Percentiles rank a stretch among this genome's conserved stretches.
Conservation (phyloP, 92 coral and sea anemone genomes). For the Porites rus region DNA sequence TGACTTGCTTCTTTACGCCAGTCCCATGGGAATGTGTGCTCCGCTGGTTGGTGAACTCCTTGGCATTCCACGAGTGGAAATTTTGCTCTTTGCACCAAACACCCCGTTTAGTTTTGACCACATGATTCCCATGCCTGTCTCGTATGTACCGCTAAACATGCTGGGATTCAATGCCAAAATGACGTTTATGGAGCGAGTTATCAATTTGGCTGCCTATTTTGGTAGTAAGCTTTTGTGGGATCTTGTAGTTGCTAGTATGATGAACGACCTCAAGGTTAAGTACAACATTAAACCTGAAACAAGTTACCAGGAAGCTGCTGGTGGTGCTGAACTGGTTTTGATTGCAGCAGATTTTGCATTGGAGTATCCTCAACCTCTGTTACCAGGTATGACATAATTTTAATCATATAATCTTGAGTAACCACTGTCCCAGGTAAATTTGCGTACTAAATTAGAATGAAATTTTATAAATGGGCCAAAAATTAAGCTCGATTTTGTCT, state of each 20-base stretch:
- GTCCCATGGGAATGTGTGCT: slow-evolving; percentile 2
- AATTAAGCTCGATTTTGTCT: too few relatives aligned
- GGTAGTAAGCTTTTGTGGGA: neutral
- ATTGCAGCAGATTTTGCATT: slow-evolving; percentile 53
- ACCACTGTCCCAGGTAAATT: too few relatives aligned
- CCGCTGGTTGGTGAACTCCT: slow-evolving; percentile 52
- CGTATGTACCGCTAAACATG: slow-evolving; percentile 51
- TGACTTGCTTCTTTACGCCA: slow-evolving; percentile 48
- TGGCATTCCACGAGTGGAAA: slow-evolving; percentile 44
- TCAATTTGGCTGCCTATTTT: slow-evolving; percentile 26
- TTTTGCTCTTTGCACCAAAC: slow-evolving; percentile 28
- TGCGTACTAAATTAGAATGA: too few relatives aligned
- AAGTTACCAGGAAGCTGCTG: slow-evolving; percentile 38
- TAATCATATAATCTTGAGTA: neutral
- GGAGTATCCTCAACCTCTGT: slow-evolving; percentile 69
- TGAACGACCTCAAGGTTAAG: slow-evolving; percentile 38
- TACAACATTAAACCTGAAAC: slow-evolving; percentile 66
- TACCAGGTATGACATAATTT: slow-evolving; percentile 59
- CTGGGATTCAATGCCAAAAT: slow-evolving; percentile 50
- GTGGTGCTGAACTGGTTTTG: slow-evolving; percentile 63
- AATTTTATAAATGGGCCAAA: too few relatives aligned
- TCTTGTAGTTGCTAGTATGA: neutral
- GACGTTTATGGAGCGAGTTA: slow-evolving; percentile 57
- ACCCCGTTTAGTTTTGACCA: neutral
- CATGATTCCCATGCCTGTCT: slow-evolving; percentile 26